A percentile compares a stretch with the other conserved stretches of the same genome.
Evolutionary conservation across 1,140 invertebrate species (phyloP).

Genomic region (Aphis craccivora): DNA sequence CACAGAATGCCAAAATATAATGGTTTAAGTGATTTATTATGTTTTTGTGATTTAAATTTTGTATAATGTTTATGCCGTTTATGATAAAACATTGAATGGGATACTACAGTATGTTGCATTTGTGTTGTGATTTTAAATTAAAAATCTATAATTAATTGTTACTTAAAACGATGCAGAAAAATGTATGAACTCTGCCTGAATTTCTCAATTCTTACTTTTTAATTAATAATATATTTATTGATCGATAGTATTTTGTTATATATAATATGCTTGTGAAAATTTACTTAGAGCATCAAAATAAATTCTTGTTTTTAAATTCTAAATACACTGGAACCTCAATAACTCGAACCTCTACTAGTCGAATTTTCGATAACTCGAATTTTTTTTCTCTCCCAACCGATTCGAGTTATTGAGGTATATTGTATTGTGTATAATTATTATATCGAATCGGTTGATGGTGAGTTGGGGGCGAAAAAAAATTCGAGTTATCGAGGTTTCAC

Average conservation of each 20-base stretch:
- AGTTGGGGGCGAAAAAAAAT: too few relatives aligned
- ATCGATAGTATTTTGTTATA: neutral
- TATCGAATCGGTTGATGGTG: too few relatives aligned
- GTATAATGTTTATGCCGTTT: neutral
- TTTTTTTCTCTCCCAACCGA: too few relatives aligned
- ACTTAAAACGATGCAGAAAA: neutral
- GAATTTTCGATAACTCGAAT: too few relatives aligned
- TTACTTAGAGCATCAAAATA: neutral
- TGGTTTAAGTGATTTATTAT: neutral
- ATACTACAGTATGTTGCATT: neutral
- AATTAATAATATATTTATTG: neutral
- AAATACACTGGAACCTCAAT: neutral
- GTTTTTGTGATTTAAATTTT: neutral
- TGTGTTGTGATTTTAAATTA: neutral
- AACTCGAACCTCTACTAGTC: too few relatives aligned
- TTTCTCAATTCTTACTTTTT: neutral
- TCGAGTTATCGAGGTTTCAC: too few relatives aligned
- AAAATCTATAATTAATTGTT: neutral
- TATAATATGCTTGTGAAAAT: neutral
- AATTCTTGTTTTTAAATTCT: neutral
- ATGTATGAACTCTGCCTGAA: neutral
- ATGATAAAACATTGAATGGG: neutral
- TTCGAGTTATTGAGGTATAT: too few relatives aligned
- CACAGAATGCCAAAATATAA: neutral
- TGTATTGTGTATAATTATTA: too few relatives aligned